phyloP scores from a whole-genome alignment of 2,797 vertebrate genomes.

The Leucoraja ocellata region DNA sequence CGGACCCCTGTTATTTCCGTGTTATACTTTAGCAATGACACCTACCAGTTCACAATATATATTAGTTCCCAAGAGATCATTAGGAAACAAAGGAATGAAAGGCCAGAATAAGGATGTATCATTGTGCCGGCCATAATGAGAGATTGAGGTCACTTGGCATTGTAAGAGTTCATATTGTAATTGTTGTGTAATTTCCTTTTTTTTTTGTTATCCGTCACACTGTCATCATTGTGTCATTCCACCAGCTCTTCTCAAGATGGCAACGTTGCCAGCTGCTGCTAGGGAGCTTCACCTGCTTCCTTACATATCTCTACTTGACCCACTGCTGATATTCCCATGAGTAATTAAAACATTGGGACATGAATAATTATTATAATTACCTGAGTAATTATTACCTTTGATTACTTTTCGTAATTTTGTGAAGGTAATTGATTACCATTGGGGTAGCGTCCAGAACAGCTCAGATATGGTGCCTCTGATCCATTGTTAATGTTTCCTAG shows the following conservation, averaged over 20 bases:
- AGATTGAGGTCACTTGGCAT: not conserved
- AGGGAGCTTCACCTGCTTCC: not conserved
- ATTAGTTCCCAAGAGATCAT: not conserved
- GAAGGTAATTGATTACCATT: too few relatives aligned
- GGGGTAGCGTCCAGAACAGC: too few relatives aligned
- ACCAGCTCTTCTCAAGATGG: not conserved
- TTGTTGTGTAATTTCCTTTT: not conserved
- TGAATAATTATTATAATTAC: too few relatives aligned
- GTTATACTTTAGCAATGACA: not conserved
- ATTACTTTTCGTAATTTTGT: too few relatives aligned
- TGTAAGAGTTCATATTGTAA: not conserved
- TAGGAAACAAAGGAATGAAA: not conserved
- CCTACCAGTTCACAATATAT: not conserved
- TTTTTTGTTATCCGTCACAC: not conserved
- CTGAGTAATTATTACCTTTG: too few relatives aligned
- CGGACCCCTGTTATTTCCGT: not conserved
- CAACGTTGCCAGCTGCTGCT: not conserved
- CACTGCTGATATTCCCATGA: too few relatives aligned
- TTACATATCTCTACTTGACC: not conserved
- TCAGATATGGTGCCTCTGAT: too few relatives aligned
- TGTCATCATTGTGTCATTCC: not conserved
- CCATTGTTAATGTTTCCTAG: too few relatives aligned
- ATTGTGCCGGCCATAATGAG: not conserved
- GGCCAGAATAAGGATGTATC: not conserved
- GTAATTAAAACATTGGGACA: too few relatives aligned